Conservation (phyloP, 2,888 invertebrate species). For the Elgonia sp. region DNA sequence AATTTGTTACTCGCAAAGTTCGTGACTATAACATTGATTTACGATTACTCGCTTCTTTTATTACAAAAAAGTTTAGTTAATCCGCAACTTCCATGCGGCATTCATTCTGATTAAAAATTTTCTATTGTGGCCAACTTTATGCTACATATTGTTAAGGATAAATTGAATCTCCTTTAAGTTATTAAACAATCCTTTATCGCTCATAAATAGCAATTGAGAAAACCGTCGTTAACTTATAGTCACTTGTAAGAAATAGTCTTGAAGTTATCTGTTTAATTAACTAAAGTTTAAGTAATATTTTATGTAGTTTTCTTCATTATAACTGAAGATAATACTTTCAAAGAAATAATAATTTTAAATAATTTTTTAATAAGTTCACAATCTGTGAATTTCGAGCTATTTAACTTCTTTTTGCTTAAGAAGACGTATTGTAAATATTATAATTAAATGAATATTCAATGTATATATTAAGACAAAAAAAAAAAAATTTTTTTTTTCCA, state of each 20-base stretch:
- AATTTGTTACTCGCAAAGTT: neutral
- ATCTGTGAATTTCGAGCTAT: too few relatives aligned
- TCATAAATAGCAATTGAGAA: conserved; percentile 34
- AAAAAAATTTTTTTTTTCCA: too few relatives aligned
- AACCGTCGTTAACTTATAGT: neutral
- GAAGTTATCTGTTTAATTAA: conserved; percentile 50
- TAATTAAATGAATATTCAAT: too few relatives aligned
- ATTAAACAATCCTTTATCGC: conserved; percentile 26
- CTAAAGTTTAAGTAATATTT: neutral
- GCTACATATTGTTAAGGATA: conserved; percentile 6
- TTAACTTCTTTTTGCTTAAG: too few relatives aligned
- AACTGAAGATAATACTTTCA: too few relatives aligned
- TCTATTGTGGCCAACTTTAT: neutral
- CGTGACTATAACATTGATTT: conserved; percentile 29
- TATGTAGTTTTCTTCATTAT: too few relatives aligned
- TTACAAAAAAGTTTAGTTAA: conserved; percentile 16
- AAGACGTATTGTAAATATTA: too few relatives aligned
- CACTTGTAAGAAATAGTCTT: neutral
- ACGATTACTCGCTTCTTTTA: conserved; percentile 18
- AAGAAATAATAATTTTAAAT: too few relatives aligned
- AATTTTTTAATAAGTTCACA: too few relatives aligned
- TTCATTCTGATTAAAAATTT: conserved; percentile 16
- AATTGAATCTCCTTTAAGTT: conserved; percentile 31
- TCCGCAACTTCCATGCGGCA: conserved; percentile 6
- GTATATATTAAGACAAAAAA: too few relatives aligned